Evolutionary conservation across 2,113 vertebrate genomes (phyloP).

Genomic region (Percopsis transmontana): DNA sequence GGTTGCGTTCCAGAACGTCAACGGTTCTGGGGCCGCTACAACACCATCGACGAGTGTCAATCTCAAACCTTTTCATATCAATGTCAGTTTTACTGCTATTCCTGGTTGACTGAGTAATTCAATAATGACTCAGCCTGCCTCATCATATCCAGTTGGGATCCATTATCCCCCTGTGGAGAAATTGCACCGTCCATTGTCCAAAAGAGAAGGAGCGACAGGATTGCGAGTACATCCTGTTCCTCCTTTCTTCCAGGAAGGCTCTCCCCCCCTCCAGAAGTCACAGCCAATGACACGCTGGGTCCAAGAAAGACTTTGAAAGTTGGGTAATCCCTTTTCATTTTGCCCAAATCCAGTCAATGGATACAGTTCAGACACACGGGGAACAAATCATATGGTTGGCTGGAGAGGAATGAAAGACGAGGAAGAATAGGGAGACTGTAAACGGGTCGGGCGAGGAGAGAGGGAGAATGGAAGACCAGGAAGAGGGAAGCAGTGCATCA

Average conservation of each 20-base stretch:
- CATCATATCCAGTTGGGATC: too few species aligned
- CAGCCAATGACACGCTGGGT: conserved; percentile 1
- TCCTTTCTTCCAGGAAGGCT: neutral
- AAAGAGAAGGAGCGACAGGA: too few species aligned
- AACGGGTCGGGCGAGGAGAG: neutral
- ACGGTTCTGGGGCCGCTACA: too few species aligned
- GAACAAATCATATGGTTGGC: neutral
- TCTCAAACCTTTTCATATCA: too few species aligned
- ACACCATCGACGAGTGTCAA: too few species aligned
- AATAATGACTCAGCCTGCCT: too few species aligned
- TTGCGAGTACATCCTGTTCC: neutral
- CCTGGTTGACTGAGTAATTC: too few species aligned
- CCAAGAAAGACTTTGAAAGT: conserved; percentile 16
- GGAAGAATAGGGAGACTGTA: neutral
- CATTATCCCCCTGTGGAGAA: too few species aligned
- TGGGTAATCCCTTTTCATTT: conserved; percentile 13
- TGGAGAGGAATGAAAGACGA: conserved; percentile 1
- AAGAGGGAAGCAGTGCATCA: conserved; percentile 15
- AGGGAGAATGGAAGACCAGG: conserved; percentile 12
- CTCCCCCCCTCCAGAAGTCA: neutral
- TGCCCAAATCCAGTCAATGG: neutral
- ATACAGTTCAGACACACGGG: neutral
- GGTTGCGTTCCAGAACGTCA: too few species aligned
- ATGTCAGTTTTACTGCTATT: too few species aligned
- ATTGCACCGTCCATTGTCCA: too few species aligned